These are phyloP conservation scores for Danio rerio DNA, from an alignment of 2,113 vertebrate species.

Conservation along the genomic window GRCz12tu NC_133191.1:48413501-48414000, in stretches of 20 bases:
- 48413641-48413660: slow-evolving; percentile 76
- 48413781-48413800: neutral
- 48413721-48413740: slow-evolving; percentile 29
- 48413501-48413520: slow-evolving; percentile 32
- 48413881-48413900: neutral
- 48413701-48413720: slow-evolving; percentile 66
- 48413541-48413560: slow-evolving; percentile 67
- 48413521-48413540: slow-evolving; percentile 61
- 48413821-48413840: slow-evolving; percentile 13
- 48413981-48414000: no score
- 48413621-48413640: slow-evolving; percentile 75
- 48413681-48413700: slow-evolving; percentile 77
- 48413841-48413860: slow-evolving; percentile 30
- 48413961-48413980: no score
- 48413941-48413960: no score
- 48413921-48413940: neutral
- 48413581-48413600: slow-evolving; percentile 71
- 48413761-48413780: slow-evolving; percentile 31
- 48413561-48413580: slow-evolving; percentile 70
- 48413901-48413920: neutral
- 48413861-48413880: slow-evolving; percentile 19
- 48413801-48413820: slow-evolving; percentile 43
- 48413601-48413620: slow-evolving; percentile 73
- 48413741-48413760: slow-evolving; percentile 30
- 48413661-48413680: slow-evolving; percentile 81